A percentile compares a stretch with the other conserved stretches of the same genome.
phyloP scores from a whole-genome alignment of 2,797 vertebrate species.

The Liparis tanakae region DNA sequence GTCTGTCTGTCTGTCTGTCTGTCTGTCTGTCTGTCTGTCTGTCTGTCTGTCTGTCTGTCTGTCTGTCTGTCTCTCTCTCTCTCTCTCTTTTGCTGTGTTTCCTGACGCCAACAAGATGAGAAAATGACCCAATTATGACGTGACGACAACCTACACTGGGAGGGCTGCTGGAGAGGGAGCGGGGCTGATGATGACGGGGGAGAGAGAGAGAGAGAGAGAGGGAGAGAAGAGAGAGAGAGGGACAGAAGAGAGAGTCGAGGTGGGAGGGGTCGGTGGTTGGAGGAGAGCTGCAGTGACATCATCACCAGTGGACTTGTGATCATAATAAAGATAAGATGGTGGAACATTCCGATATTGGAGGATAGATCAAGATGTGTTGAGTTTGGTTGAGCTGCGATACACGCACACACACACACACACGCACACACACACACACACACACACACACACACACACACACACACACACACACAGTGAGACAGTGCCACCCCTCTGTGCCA shows the following conservation, averaged over 20 bases:
- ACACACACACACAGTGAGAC: neutral
- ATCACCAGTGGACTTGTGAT: neutral
- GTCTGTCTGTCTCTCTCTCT: neutral
- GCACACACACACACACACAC: too few relatives aligned
- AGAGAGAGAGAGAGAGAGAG: neutral
- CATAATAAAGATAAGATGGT: neutral
- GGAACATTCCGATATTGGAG: neutral
- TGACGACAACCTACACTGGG: conserved; percentile 32
- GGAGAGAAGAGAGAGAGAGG: neutral
- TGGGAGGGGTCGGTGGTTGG: neutral
- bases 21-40: too few relatives aligned
- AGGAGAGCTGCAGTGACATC: conserved; percentile 23
- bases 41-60: too few relatives aligned
- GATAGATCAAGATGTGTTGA: neutral
- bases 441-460: too few relatives aligned
- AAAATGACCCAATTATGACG: conserved; percentile 54
- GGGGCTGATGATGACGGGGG: conserved; percentile 3
- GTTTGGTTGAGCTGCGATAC: neutral
- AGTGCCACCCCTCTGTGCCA: conserved; percentile 41
- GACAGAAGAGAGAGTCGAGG: neutral
- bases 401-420: neutral
- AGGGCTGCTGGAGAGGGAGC: neutral
- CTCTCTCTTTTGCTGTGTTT: neutral
- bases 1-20: too few relatives aligned
- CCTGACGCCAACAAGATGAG: conserved; percentile 26